Evolutionary conservation across 53 echinoderm and acorn worm species (phyloP), one percentile per base, ranked within the genome.

Genomic region (Arbacia lixula): DNA sequence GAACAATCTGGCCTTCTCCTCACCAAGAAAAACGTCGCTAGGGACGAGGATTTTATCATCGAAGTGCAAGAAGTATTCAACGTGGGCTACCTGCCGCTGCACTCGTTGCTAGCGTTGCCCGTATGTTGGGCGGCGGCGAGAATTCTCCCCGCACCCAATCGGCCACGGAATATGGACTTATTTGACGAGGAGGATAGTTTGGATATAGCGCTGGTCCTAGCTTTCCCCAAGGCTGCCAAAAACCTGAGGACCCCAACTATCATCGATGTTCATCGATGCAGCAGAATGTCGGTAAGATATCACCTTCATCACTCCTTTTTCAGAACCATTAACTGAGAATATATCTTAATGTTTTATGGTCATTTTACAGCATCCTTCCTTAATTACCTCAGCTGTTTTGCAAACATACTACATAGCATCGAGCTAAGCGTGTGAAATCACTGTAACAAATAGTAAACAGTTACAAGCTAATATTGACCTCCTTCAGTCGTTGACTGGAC

Each of bases 21-120:
- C 27, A 92, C 95, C 54, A 95, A 90, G 80, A 95, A 91, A 77
- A 95, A 91, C 67, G 88, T 90, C n/a, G 95, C 95, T 19, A 88
- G 87, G 19, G 95, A 95, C 10, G 95, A 95, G 72, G 67, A 90
- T 54, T 95, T 95, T 60, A 83, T 87, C 41, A 81, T 95, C 40
- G 95, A 95, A 92, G 75, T 95, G 12, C 86, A 84, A n/a, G 95
- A 95, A 53, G 89, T 95, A 27, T 95, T 90, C 72, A 90, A 92
- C 29, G 88, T 90, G 19, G 86, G 95, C 71, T 95, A 91, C 53
- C 57, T 95, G 26, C 91, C 95, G 58, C 76, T 95, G 46, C 91
- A 95, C 46, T 86, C 95, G 17, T 78, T 91, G 79, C 85, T 95
- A 60, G 95, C 91, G 20, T 86, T 95, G 24, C 95, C 95, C 36